Base-by-base conservation (phyloP, 1,140 invertebrate genomes). In the Aradophagus sp. region DNA sequence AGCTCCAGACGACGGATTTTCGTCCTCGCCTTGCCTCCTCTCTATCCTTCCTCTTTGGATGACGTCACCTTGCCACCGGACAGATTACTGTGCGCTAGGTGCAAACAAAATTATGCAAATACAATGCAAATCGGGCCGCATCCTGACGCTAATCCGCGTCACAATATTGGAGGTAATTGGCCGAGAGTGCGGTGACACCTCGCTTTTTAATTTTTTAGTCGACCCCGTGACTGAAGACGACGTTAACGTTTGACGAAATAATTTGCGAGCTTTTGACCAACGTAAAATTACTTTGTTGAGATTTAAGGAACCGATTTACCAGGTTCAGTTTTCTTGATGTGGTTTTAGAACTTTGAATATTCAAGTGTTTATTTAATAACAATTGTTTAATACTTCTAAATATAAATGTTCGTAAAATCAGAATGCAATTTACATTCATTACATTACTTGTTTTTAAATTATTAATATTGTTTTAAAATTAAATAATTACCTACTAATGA, bases 91-190 rank as follows among this genome's bases (percentile, higher is more conserved):
- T 70, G 58, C 55, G 66, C 75, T 72, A 76, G 75, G 76, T 82
- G 81, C 80, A 81, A 76, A 78, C 75, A 73, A 84, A 85, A 84
- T 84, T 84, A 84, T 84, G 82, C 77, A 84, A 84, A 85, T 83
- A 78, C 75, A 48, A 86, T 86, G 82, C 81, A 85, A 84, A 85
- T 84, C 80, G 75, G 42, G 65, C 38, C 69, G 59, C 73, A 73
- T 63, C 59, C 68, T 79, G 80, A 84, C 82, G 81, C 73, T 84
- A 84, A 84, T 83, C 80, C 79, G 55, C 80, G 79, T 86, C 83
- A 83, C 78, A 81, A 84, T 84, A 84, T 86, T 80, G 81, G 75
- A 84, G 79, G 81, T 83, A 86, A 85, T 85, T 86, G 81, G 77
- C 82, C 81, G 72, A 68, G 73, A 74, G 75, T 75, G 35, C 55